A percentile compares a stretch with the other conserved stretches of the same genome.
phyloP scores from a whole-genome alignment of 1,140 invertebrate species.

The Drosophila setifemur region DNA sequence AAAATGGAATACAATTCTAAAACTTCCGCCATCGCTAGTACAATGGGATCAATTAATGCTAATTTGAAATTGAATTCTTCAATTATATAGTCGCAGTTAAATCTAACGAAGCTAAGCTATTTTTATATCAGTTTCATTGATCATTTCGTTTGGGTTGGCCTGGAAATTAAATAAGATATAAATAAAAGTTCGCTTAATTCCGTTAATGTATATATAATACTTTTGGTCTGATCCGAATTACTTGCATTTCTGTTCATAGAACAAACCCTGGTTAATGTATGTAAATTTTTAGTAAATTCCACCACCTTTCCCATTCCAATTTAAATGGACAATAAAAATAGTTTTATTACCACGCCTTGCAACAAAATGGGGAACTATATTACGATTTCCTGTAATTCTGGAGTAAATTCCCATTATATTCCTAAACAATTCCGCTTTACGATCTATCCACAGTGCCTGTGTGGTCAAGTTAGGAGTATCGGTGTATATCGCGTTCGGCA shows the following conservation, averaged over 20 bases:
- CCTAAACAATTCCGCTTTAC: constrained; percentile 1
- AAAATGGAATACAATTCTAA: constrained; percentile 45
- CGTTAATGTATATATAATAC: too few species aligned
- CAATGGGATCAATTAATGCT: constrained; percentile 6
- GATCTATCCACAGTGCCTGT: constrained; percentile 25
- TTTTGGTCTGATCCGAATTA: too few species aligned
- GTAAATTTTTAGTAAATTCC: too few species aligned
- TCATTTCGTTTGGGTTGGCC: too few species aligned
- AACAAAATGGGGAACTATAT: constrained; percentile 1
- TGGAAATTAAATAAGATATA: background rate
- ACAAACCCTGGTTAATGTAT: too few species aligned
- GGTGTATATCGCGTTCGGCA: constrained; percentile 43
- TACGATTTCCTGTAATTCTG: constrained; percentile 1
- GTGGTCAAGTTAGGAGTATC: constrained; percentile 58
- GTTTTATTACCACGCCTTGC: too few species aligned
- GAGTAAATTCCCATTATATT: constrained; percentile 20
- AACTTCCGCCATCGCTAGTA: constrained; percentile 47
- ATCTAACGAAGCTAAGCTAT: too few species aligned
- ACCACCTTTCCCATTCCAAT: too few species aligned
- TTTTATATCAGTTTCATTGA: too few species aligned
- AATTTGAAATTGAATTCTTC: background rate
- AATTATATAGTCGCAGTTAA: background rate
- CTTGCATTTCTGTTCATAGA: too few species aligned
- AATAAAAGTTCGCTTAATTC: too few species aligned
- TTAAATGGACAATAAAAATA: too few species aligned